Percentiles rank a stretch among this genome's conserved stretches.
phyloP scores from a whole-genome alignment of 2,113 vertebrate genomes.

The Lonchura striata region DNA sequence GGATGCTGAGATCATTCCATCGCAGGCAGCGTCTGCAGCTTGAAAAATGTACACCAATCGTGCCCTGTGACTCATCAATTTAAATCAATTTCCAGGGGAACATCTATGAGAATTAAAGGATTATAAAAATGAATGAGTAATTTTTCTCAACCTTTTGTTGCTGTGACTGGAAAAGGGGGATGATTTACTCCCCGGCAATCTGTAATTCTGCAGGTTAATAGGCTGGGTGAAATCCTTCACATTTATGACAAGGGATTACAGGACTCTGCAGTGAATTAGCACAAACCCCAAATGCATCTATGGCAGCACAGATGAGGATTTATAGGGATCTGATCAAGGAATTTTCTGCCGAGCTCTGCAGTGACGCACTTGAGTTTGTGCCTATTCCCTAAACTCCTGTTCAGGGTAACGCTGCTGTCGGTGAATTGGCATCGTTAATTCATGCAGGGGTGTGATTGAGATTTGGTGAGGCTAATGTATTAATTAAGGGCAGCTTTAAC shows the following conservation, averaged over 20 bases:
- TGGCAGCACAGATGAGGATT: neutral
- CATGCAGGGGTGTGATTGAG: neutral
- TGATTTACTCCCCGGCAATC: slow-evolving; percentile 30
- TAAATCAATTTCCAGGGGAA: slow-evolving; percentile 33
- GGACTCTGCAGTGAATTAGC: slow-evolving; percentile 3
- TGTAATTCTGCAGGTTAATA: slow-evolving; percentile 33
- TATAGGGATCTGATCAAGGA: neutral
- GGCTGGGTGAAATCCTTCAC: slow-evolving; percentile 13
- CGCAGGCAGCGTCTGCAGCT: neutral
- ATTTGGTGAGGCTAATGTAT: no score
- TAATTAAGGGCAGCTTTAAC: neutral
- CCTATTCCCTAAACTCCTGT: neutral
- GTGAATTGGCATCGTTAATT: neutral
- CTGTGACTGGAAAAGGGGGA: neutral
- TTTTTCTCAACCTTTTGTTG: slow-evolving; percentile 33
- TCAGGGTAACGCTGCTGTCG: neutral
- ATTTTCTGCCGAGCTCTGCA: neutral
- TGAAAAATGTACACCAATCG: neutral
- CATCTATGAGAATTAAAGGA: slow-evolving; percentile 43
- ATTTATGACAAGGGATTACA: slow-evolving; percentile 35
- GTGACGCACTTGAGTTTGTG: neutral
- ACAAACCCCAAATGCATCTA: neutral
- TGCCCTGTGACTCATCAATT: neutral
- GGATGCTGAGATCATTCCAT: neutral
- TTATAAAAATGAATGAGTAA: slow-evolving; percentile 41